Evolutionary conservation across 2,797 vertebrate species (phyloP).

Genomic region (Anabacerthia variegaticeps): DNA sequence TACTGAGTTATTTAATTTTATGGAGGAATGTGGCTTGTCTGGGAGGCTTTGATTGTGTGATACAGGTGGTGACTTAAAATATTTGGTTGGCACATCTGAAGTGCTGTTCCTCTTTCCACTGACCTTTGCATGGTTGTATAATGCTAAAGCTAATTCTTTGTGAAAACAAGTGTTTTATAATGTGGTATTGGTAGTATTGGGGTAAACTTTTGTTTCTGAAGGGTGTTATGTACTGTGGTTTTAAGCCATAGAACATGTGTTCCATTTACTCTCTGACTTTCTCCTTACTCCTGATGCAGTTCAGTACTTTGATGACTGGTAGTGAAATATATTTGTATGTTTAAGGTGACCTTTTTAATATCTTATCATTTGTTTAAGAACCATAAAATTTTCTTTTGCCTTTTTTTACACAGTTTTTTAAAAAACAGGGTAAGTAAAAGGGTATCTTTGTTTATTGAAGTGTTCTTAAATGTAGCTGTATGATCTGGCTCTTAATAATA

Average conservation of each 20-base stretch:
- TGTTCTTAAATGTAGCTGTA: background rate
- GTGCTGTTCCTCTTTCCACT: background rate
- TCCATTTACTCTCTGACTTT: background rate
- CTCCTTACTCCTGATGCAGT: background rate
- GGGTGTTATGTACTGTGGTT: background rate
- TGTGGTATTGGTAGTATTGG: background rate
- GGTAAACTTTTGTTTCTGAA: background rate
- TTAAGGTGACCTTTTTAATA: background rate
- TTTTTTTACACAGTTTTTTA: background rate
- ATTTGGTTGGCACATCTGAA: background rate
- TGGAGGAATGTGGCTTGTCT: background rate
- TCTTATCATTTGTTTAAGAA: background rate
- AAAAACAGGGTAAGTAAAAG: background rate
- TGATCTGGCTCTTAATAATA: background rate
- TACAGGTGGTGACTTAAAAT: fast-evolving
- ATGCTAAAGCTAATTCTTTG: background rate
- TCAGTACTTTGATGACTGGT: background rate
- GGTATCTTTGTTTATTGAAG: background rate
- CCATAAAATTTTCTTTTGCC: background rate
- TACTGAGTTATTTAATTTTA: background rate
- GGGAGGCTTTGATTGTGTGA: background rate
- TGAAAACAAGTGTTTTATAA: no score
- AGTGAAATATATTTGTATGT: background rate
- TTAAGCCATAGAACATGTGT: background rate
- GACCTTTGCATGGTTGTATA: fast-evolving